Percentiles rank a stretch among this genome's conserved stretches.
These are phyloP conservation scores for Antheraea yamamai DNA, from an alignment of 2,888 invertebrate species.

Conservation along the genomic window DNA sequence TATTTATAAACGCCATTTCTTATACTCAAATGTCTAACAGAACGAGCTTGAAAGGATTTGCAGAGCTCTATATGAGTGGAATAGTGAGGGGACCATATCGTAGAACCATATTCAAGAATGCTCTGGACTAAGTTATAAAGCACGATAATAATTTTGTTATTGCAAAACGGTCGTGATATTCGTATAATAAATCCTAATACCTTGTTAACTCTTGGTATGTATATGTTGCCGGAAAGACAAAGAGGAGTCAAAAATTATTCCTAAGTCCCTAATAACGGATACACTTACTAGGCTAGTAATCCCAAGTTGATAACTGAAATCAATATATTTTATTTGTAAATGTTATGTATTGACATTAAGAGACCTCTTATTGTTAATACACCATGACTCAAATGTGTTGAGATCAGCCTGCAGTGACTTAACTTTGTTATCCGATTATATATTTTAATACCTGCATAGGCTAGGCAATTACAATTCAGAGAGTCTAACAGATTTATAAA, in stretches of 20 bases:
- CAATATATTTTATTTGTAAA: neutral
- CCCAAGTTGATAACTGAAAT: neutral
- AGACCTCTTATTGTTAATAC: neutral
- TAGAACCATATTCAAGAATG: neutral
- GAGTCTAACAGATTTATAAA: too few species aligned
- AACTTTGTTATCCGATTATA: neutral
- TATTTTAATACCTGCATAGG: conserved; percentile 1
- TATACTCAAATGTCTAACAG: too few species aligned
- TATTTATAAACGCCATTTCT: too few species aligned
- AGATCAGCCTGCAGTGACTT: neutral
- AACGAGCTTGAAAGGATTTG: too few species aligned
- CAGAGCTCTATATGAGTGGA: too few species aligned
- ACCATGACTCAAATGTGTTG: neutral
- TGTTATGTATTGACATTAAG: neutral
- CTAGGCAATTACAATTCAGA: neutral
- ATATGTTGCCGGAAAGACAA: too few species aligned
- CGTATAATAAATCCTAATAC: neutral
- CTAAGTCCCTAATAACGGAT: too few species aligned
- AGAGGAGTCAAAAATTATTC: too few species aligned
- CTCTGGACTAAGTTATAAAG: neutral
- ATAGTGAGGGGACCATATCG: too few species aligned
- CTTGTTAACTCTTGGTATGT: too few species aligned
- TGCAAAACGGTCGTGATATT: neutral
- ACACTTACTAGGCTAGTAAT: too few species aligned
- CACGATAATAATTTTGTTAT: neutral